Evolutionary conservation across 1,140 invertebrate species (phyloP), one percentile per base, ranked within the genome.

Genomic region (Periplaneta americana): DNA sequence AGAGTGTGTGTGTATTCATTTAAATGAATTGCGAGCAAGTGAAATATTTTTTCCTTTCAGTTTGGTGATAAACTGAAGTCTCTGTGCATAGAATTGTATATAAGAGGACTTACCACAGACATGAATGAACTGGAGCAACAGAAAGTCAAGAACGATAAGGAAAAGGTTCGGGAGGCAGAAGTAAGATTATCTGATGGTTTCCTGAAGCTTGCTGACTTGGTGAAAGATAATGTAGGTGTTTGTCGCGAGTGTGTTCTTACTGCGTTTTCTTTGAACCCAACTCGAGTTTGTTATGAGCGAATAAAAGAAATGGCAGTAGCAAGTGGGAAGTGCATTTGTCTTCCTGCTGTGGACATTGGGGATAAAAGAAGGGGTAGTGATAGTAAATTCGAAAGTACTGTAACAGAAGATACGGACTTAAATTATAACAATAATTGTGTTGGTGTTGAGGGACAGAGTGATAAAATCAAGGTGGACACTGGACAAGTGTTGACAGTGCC

Each of bases 121-220:
- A 93, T 95, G 91, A 96, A 95, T 84, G 92, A 93, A 85, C 85
- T 95, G 84, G 93, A 95, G 85, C 91, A 89, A 82, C 91, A 92
- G 48, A 95, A 95, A 86, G 86, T 88, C 1, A 90, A 91, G 32
- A 86, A 86, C 8, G 88, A 92, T 80, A 88, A 88, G 66, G 89
- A 90, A 32, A 90, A 90, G 84, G 88, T 90, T 31, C 86, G 87
- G 32, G 89, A 90, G 83, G 90, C 88, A 5, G 91, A 90, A 39
- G 88, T 89, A 75, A 87, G 89, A 76, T 85, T 93, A 80, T 90
- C 92, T 78, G 85, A 86, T 77, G 91, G 91, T 78, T 93, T 93
- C 84, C 86, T 91, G 32, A 89, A 90, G 81, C 85, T 93, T 74
- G 91, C 91, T 4, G 90, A 92, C 81, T 87, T 92, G 34, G 88